phyloP scores from a whole-genome alignment of 2,888 invertebrate genomes.

The Epirrhoe alternata region DNA sequence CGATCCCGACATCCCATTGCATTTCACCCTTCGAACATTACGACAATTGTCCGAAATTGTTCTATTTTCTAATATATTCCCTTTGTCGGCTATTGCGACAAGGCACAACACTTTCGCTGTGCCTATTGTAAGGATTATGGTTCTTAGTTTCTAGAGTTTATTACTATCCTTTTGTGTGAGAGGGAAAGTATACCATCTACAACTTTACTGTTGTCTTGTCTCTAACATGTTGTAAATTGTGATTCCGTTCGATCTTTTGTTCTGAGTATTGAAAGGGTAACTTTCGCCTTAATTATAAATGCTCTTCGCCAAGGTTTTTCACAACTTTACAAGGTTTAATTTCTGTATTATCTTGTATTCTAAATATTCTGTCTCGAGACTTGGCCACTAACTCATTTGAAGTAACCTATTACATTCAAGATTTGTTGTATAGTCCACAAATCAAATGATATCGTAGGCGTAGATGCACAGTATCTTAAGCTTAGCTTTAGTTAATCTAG shows the following conservation, averaged over 20 bases:
- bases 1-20: conserved; percentile 14
- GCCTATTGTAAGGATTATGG: conserved; percentile 7
- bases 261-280: neutral
- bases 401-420: neutral
- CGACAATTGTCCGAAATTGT: conserved; percentile 32
- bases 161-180: conserved; percentile 34
- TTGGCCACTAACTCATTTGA: too few species aligned
- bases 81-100: conserved; percentile 15
- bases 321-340: neutral
- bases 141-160: conserved; percentile 12
- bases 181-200: conserved; percentile 40
- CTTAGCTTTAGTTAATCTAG: too few species aligned
- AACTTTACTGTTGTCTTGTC: conserved; percentile 13
- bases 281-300: neutral
- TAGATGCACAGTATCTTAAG: too few species aligned
- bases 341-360: neutral
- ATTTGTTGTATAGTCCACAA: too few species aligned
- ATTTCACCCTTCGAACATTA: conserved; percentile 27
- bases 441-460: too few species aligned
- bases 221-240: neutral
- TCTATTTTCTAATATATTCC: conserved; percentile 26
- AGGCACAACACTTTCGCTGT: conserved; percentile 35
- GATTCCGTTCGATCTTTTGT: conserved; percentile 5
- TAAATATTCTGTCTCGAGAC: too few species aligned
- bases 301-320: neutral